Conservation (phyloP, 1,140 invertebrate species). For the Drosophila ogumai region DNA sequence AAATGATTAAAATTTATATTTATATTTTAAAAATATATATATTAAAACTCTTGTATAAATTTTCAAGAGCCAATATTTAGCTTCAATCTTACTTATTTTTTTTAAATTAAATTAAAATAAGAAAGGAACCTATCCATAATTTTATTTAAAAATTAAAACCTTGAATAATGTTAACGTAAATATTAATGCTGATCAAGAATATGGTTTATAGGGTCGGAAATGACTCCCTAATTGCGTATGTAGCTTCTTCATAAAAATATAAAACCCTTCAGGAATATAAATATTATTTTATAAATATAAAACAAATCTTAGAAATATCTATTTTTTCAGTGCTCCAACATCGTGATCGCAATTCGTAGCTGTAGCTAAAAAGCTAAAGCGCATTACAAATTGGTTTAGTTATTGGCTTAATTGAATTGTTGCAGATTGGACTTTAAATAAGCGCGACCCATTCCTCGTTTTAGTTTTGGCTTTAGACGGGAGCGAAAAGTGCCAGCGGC, state of each 20-base stretch:
- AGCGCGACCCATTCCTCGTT: conserved; percentile 31
- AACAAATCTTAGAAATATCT: neutral
- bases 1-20: neutral
- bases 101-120: too few relatives aligned
- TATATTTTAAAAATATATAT: neutral
- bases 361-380: conserved; percentile 71
- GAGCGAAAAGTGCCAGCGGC: conserved; percentile 14
- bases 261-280: too few relatives aligned
- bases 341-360: conserved; percentile 45
- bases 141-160: too few relatives aligned
- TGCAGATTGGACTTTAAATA: conserved; percentile 78
- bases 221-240: too few relatives aligned
- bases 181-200: too few relatives aligned
- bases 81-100: too few relatives aligned
- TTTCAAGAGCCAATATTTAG: too few relatives aligned
- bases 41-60: too few relatives aligned
- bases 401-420: conserved; percentile 81
- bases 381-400: conserved; percentile 80
- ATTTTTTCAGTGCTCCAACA: conserved; percentile 14
- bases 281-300: neutral
- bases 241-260: too few relatives aligned
- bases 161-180: too few relatives aligned
- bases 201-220: too few relatives aligned
- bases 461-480: conserved; percentile 35
- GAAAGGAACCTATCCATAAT: too few relatives aligned